Evolutionary conservation across 2,888 invertebrate species (phyloP), one percentile per base, ranked within the genome.

Genomic region (Epinotia demarniana): DNA sequence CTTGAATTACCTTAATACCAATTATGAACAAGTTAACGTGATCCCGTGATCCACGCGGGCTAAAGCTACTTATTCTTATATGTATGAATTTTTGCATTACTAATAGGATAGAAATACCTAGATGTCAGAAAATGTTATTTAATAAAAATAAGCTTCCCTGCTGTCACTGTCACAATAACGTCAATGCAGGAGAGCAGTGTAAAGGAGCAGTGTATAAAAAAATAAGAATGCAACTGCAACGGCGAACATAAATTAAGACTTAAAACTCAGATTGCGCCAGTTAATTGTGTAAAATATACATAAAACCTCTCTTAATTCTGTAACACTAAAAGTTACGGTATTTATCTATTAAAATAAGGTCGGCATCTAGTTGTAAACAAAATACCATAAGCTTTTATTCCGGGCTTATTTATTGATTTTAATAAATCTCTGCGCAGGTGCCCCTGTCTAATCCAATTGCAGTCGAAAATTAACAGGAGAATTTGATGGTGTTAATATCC

Each of bases 351-450:
- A 19, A 58, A 66, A 71, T 58, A 53, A 53, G 75, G 53, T 64
- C 5, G 11, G 49, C 39, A 66, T 55, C 27, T n/a, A 16, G 27
- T 43, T 8, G 55, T 27, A 43, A 67, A 72, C 71, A 33, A 33
- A 27, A 39, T 61, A n/a, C 60, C 23, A 43, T 55, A 64, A 16
- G n/a, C 43, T 71, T 75, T 75, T 53, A 72, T 66, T 72, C 67
- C 75, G 67, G 67, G 71, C 67, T 75, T 75, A 72, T 75, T 75
- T 75, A 75, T 75, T 72, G 75, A 75, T 75, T 72, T 75, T 75
- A 62, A 75, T 75, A 75, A 75, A 75, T 72, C 71, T 72, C 60
- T 72, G 75, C 75, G 75, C 75, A 75, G 72, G 75, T 75, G 75
- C 62, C 71, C 57, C 46, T 66, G 27, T 46, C 60, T 72, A 57